These are phyloP conservation scores for Physeter macrocephalus DNA, from an alignment of 2,113 vertebrate genomes.

Conservation along the genomic window DNA sequence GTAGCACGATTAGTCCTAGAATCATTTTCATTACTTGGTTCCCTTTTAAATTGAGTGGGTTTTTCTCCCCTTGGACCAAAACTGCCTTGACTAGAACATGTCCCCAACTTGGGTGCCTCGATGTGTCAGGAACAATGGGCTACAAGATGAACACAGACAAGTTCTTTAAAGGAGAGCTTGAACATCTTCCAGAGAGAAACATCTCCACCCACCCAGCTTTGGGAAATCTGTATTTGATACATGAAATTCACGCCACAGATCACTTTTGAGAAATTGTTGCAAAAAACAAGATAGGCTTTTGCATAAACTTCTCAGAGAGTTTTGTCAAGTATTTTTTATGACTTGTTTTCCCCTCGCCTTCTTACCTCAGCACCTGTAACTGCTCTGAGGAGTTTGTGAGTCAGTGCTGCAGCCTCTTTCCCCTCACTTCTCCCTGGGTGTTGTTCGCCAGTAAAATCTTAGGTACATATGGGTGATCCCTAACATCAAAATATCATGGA, in stretches of 20 bases:
- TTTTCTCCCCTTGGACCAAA: neutral
- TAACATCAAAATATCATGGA: neutral
- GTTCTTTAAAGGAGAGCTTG: constrained; percentile 3
- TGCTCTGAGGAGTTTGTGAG: neutral
- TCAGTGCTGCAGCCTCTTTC: neutral
- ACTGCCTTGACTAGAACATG: neutral
- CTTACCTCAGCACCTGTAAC: neutral
- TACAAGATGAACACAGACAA: neutral
- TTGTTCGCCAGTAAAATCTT: neutral
- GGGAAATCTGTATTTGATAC: neutral
- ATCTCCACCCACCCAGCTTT: neutral
- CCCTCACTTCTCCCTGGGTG: neutral
- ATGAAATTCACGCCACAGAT: neutral
- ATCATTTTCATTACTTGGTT: neutral
- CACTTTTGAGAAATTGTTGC: neutral
- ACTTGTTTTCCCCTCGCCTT: neutral
- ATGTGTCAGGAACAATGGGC: neutral
- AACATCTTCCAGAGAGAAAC: neutral
- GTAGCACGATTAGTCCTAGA: neutral
- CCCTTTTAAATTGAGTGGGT: neutral
- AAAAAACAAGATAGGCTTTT: neutral
- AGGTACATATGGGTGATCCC: neutral
- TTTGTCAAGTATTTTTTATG: neutral
- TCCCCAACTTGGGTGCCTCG: neutral
- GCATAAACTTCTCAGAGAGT: neutral